Evolutionary conservation across 2,797 vertebrate genomes (phyloP), one percentile per base, ranked within the genome.

Genomic region (Ambastaia sidthimunki): DNA sequence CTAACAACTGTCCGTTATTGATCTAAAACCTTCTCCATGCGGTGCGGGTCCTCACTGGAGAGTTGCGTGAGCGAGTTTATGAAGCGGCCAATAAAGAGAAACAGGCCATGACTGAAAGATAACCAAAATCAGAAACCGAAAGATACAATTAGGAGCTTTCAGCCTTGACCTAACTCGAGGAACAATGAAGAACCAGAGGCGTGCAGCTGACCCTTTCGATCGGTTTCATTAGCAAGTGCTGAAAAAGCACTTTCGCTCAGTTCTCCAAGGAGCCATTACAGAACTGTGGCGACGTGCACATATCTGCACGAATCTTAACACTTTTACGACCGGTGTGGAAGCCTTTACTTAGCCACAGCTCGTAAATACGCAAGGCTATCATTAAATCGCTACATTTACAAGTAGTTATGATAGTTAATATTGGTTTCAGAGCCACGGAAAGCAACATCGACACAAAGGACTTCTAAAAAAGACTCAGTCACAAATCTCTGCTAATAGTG

Each of bases 211-310:
- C 91, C 90, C 88, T 90, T 92, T 93, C 91, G 92, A 94, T 94
- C 92, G 93, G 88, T 91, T 91, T 90, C 91, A 92, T 93, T 94
- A 94, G 93, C 90, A 90, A 92, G 87, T 83, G 91, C 92, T 92
- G 92, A 94, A 93, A 92, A 94, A 94, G 93, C 92, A 93, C 91
- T 94, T 92, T 92, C 71, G n/a, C 63, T 67, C 18, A 15, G 50
- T 73, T 93, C 94, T 93, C 93, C 89, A 82, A 87, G 93, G 93
- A 92, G 92, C 88, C 88, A 93, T 94, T 93, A 91, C 71, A 23
- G 55, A 31, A 59, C 85, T 69, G 48, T 81, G 73, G 10, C 71
- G 71, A 65, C 34, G 66, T 78, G 70, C 57, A 65, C 71, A 55
- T 80, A 74, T 74, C 52, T 83, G 23, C 48, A 60, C 59, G 73